Conservation (phyloP, 2,888 invertebrate species). For the Drosophila subquinaria region DNA sequence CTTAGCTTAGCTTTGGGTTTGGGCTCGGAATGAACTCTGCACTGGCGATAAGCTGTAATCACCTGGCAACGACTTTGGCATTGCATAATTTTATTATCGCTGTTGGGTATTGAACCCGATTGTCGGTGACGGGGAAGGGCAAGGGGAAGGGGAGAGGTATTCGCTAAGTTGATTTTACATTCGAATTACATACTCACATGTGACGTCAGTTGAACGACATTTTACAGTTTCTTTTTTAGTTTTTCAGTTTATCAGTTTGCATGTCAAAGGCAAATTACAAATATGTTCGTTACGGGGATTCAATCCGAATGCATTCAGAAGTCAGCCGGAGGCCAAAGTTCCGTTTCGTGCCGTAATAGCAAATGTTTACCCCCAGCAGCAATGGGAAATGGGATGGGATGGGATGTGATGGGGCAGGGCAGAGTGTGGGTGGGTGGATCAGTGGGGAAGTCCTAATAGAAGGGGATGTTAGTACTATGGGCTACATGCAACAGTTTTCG, state of each 20-base stretch:
- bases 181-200: constrained; percentile 44
- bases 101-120: constrained; percentile 57
- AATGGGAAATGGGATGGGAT: not conserved
- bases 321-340: constrained; percentile 26
- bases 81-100: constrained; percentile 52
- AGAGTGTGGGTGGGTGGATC: not conserved
- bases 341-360: constrained; percentile 37
- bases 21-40: constrained; percentile 39
- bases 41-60: constrained; percentile 34
- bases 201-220: constrained; percentile 55
- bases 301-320: constrained; percentile 58
- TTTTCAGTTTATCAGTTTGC: constrained; percentile 46
- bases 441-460: not conserved
- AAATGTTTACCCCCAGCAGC: constrained; percentile 26
- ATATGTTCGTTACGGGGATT: constrained; percentile 47
- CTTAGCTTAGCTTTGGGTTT: not conserved
- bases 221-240: constrained; percentile 41
- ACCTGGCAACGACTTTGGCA: constrained; percentile 12
- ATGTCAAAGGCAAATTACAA: constrained; percentile 76
- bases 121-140: not conserved
- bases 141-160: not conserved
- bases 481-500: constrained; percentile 65
- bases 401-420: not conserved
- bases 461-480: constrained; percentile 15
- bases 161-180: constrained; percentile 31